Base-by-base conservation (phyloP, 1,140 invertebrate genomes). In the Nymphalis io region DNA sequence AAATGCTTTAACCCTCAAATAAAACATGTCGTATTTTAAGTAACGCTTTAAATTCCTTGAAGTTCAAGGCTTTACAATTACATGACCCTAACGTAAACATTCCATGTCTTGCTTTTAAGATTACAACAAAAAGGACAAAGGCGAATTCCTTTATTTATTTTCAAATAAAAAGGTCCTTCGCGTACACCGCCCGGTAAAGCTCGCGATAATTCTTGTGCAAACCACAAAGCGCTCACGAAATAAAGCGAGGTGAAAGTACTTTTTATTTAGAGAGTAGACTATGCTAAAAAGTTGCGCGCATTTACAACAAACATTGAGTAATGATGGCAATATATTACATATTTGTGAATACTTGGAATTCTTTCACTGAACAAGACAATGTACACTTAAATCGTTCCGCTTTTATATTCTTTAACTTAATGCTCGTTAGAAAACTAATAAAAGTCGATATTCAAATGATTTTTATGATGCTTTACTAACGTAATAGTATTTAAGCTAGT, bases 271-370 rank as follows among this genome's bases (percentile, higher is more conserved):
- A 85, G 76, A 85, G 77, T 74, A 76, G 83, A 80, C 79, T 78
- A 64, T 71, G 81, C 80, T 81, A 81, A 85, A 75, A 85, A 83
- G 74, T 83, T 84, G 78, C 83, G 78, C 76, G 74, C 77, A 78
- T 74, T 83, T 82, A 76, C 75, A 73, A 69, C 79, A 87, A 85
- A 86, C 73, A 83, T 89, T 88, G 78, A 82, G 81, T 85, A 87
- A 87, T 82, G 63, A 63, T 60, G 33, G 44, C 51, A 73, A 76
- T 75, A 74, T 67, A 79, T 81, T 83, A 78, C 80, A 80, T 78
- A 79, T 83, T 80, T 73, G 80, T 76, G 65, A 83, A 78, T 74
- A 64, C 64, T 61, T 64, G 51, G 55, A 68, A 66, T 72, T 73
- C 76, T 83, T 75, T 81, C 76, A 62, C 71, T 68, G 57, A n/a